Evolutionary conservation across 2,797 vertebrate genomes (phyloP), one percentile per base, ranked within the genome.

Genomic region (Austrolebias charrua): DNA sequence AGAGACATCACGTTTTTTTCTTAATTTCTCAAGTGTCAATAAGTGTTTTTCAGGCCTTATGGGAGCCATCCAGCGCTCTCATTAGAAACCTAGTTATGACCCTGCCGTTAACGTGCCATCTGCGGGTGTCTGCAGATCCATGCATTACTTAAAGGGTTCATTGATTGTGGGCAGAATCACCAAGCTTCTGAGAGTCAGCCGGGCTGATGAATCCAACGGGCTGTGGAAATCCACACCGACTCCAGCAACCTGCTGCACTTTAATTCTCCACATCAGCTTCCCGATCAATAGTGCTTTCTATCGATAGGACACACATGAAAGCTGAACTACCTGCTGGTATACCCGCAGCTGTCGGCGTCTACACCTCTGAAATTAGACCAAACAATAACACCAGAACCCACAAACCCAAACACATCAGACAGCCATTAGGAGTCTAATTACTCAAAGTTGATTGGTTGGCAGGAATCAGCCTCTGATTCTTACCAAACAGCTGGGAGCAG

Each of bases 81-180:
- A 81, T 88, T 84, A 88, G 85, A 69, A 76, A 60, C 75, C 63
- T 60, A 35, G 66, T 65, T 62, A 73, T 85, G 83, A 83, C 81
- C 83, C 73, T n/a, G 57, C 76, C 78, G 86, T 78, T 66, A 82
- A 73, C 73, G 69, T 77, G 81, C 85, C 84, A 78, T 83, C 70
- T 77, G 15, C 38, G 16, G 40, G 54, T n/a, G 9, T 73, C 71
- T 38, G 65, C 11, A 56, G 71, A 78, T 35, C 68, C 66, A 55
- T 74, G 69, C 78, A 80, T 86, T 81, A 83, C 75, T 86, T 83
- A 86, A 76, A 85, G 69, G 64, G 46, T 65, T 82, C 84, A 88
- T 86, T 79, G 87, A 90, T 86, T 83, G 69, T 56, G 31, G 55
- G 57, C 49, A 68, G 66, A 80, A 83, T 85, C 78, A 60, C 73